These are phyloP conservation scores for Glossophaga mutica DNA, from an alignment of 2,797 vertebrate genomes.

Conservation along the genomic window DNA sequence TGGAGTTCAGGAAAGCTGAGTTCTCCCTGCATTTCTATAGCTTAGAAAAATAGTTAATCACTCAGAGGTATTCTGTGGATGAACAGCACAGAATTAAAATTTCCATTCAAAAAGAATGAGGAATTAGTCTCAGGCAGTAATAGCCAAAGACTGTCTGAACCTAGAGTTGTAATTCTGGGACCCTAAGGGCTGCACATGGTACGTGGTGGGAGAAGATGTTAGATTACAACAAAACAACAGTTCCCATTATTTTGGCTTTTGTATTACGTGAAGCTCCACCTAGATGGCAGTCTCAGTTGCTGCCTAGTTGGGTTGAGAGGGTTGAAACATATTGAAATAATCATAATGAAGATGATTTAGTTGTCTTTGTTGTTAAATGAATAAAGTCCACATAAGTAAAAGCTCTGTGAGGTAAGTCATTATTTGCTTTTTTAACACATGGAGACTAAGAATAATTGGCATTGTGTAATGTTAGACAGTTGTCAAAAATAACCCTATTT, in stretches of 20 bases:
- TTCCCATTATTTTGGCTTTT: neutral
- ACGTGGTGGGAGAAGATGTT: neutral
- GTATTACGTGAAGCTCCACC: neutral
- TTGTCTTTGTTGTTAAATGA: neutral
- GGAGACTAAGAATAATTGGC: neutral
- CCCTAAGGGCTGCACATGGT: neutral
- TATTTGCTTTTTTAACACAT: neutral
- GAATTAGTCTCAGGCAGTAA: neutral
- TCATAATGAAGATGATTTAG: neutral
- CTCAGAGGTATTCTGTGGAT: neutral
- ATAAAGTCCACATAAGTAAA: neutral
- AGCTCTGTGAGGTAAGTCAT: neutral
- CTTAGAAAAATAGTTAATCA: neutral
- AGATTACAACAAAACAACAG: neutral
- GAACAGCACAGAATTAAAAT: neutral
- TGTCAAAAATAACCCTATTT: neutral
- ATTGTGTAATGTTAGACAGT: neutral
- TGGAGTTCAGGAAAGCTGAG: neutral
- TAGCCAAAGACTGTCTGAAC: neutral
- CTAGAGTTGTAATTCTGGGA: neutral
- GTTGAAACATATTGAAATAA: conserved; percentile 8
- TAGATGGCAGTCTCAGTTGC: neutral
- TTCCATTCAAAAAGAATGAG: neutral
- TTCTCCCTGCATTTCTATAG: neutral
- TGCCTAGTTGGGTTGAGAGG: neutral